phyloP scores from a whole-genome alignment of 2,888 invertebrate genomes.

The Agrypnus murinus region DNA sequence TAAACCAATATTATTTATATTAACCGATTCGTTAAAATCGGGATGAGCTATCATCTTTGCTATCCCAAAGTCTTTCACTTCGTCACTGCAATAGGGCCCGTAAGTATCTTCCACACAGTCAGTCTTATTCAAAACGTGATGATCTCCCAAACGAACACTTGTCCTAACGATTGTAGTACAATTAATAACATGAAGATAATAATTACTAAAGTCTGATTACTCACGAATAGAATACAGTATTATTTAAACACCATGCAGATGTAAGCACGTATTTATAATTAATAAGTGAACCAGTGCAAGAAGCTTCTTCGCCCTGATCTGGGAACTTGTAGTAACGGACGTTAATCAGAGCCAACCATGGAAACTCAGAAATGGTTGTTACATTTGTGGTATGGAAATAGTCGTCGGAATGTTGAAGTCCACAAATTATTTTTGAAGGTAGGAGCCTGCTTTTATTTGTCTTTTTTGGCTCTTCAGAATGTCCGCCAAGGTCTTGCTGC shows the following conservation, averaged over 20 bases:
- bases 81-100: constrained; percentile 1
- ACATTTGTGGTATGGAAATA: not conserved
- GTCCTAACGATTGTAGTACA: not conserved
- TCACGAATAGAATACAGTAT: not conserved
- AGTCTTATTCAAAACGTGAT: not conserved
- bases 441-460: not conserved
- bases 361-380: constrained; percentile 1
- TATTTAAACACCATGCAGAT: not conserved
- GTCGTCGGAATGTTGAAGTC: constrained; percentile 5
- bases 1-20: not conserved
- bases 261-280: constrained; percentile 1
- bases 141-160: not conserved
- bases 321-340: not conserved
- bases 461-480: too few species aligned
- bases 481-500: not conserved
- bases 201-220: not conserved
- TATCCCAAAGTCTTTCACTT: not conserved
- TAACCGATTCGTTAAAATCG: not conserved
- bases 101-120: not conserved
- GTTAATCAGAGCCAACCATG: not conserved
- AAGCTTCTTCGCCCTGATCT: not conserved
- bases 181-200: not conserved
- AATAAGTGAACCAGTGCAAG: constrained; percentile 1
- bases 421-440: not conserved
- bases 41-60: constrained; percentile 4